Evolutionary conservation across 2,113 vertebrate species (phyloP).

Genomic region (Otocyon megalotis): DNA sequence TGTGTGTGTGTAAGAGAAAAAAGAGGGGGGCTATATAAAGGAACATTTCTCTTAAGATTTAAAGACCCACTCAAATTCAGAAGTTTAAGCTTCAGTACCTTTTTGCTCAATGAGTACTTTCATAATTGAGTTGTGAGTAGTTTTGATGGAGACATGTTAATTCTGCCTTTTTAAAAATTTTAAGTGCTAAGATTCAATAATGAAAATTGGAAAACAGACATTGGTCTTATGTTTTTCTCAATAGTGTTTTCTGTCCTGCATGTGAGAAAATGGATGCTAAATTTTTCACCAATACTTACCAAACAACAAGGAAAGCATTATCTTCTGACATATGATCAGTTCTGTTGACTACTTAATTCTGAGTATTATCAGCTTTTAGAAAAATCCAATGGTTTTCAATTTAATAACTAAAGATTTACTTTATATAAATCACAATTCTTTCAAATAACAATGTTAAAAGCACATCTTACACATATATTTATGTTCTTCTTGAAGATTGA

Average conservation of each 20-base stretch:
- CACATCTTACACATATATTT: neutral
- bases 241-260: neutral
- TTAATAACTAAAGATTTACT: neutral
- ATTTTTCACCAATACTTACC: neutral
- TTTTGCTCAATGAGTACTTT: neutral
- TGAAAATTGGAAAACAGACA: neutral
- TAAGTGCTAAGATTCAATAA: neutral
- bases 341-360: neutral
- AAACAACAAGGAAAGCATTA: neutral
- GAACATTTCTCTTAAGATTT: neutral
- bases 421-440: neutral
- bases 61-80: neutral
- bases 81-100: neutral
- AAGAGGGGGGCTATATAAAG: neutral
- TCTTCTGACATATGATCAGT: neutral
- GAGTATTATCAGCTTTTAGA: neutral
- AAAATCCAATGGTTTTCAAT: neutral
- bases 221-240: slow-evolving; percentile 7
- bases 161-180: neutral
- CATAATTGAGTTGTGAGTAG: neutral
- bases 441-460: neutral
- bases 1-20: neutral
- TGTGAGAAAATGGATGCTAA: neutral
- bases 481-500: neutral
- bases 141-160: neutral